phyloP scores from a whole-genome alignment of 2,888 invertebrate genomes.

The Metallyticus violacea region DNA sequence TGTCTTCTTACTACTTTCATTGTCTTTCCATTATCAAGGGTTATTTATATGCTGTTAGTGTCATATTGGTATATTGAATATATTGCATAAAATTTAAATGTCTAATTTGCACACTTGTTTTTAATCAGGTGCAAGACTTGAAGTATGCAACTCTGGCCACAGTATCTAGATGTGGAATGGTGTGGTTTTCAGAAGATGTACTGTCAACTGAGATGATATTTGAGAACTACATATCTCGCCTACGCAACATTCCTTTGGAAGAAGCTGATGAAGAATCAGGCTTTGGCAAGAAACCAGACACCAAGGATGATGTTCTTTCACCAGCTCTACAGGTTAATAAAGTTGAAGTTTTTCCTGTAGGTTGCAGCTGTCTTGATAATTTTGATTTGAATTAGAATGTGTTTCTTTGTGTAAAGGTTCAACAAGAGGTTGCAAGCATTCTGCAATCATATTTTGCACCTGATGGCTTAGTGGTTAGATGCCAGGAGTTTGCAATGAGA shows the following conservation, averaged over 20 bases:
- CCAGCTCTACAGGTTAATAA: slow-evolving; percentile 69
- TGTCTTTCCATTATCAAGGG: too few relatives aligned
- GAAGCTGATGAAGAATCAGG: slow-evolving; percentile 79
- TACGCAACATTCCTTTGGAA: slow-evolving; percentile 84
- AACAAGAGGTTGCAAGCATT: slow-evolving; percentile 83
- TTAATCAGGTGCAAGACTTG: slow-evolving; percentile 80
- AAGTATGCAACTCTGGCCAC: slow-evolving; percentile 98
- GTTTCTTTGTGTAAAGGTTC: slow-evolving; percentile 56
- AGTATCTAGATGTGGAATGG: slow-evolving; percentile 99
- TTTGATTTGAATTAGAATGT: too few relatives aligned
- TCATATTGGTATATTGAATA: too few relatives aligned
- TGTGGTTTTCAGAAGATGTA: slow-evolving; percentile 99
- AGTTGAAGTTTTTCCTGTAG: not conserved
- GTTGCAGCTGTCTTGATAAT: not conserved
- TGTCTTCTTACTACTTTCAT: too few relatives aligned
- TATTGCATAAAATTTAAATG: too few relatives aligned
- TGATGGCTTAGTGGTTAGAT: slow-evolving; percentile 90
- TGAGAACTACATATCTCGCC: slow-evolving; percentile 86
- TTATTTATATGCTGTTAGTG: too few relatives aligned
- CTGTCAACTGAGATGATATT: slow-evolving; percentile 98
- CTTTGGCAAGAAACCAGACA: slow-evolving; percentile 56
- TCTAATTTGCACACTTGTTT: too few relatives aligned
- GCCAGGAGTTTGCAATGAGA: slow-evolving; percentile 84
- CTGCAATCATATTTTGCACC: slow-evolving; percentile 84
- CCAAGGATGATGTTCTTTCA: slow-evolving; percentile 74